Percentiles rank a stretch among this genome's conserved stretches.
phyloP scores from a whole-genome alignment of 2,113 vertebrate species.

The Hepsetus odoe region DNA sequence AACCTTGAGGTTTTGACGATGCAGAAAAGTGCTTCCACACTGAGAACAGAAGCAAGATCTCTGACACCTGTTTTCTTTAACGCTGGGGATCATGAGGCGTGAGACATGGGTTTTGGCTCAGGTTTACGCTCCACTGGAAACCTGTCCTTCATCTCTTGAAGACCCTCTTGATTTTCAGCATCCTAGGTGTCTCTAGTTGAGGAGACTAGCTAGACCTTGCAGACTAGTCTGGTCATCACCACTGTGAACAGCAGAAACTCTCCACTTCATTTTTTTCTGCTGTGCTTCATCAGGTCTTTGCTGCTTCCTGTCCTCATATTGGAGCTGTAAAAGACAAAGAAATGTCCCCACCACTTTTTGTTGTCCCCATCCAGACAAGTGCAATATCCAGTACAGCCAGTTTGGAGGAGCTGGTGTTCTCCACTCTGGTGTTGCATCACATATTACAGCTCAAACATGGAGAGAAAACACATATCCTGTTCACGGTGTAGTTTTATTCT shows the following conservation, averaged over 20 bases:
- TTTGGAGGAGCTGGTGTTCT: too few relatives aligned
- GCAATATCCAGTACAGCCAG: too few relatives aligned
- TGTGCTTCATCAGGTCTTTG: not conserved
- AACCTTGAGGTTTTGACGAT: not conserved
- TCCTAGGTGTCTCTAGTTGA: not conserved
- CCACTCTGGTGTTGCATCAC: too few relatives aligned
- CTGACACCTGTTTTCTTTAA: too few relatives aligned
- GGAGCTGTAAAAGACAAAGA: not conserved
- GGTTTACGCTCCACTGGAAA: not conserved
- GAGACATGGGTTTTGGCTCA: not conserved
- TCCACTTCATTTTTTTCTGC: not conserved
- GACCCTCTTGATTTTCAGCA: not conserved
- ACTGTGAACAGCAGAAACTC: not conserved
- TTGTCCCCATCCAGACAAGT: too few relatives aligned
- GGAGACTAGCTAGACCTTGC: not conserved
- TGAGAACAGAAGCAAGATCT: not conserved
- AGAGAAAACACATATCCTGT: too few relatives aligned
- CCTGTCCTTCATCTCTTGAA: not conserved
- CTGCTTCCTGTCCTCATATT: not conserved
- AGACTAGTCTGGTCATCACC: not conserved
- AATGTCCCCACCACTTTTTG: too few relatives aligned
- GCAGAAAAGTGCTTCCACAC: not conserved
- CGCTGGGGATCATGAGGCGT: too few relatives aligned
- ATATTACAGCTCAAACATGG: too few relatives aligned
- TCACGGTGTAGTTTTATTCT: too few relatives aligned